Percentiles rank a stretch among this genome's conserved stretches.
Evolutionary conservation across 2,888 invertebrate genomes (phyloP).

Genomic region (Rotaria socialis): DNA sequence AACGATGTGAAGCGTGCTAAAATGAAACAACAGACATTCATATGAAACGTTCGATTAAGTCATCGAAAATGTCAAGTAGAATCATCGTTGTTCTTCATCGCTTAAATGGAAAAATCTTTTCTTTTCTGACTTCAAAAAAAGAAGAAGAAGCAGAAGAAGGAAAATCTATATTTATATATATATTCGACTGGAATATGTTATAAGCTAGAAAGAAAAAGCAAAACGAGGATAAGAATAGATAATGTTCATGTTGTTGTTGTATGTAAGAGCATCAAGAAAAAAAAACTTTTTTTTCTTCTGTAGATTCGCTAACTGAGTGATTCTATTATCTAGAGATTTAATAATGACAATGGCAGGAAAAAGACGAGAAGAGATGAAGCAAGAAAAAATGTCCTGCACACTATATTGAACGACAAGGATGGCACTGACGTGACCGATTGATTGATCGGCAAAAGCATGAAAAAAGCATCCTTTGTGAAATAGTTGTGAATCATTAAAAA

Average conservation of each 20-base stretch:
- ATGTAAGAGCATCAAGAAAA: neutral
- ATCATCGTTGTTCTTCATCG: constrained; percentile 11
- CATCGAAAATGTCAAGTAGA: constrained; percentile 32
- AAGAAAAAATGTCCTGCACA: neutral
- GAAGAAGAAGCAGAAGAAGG: neutral
- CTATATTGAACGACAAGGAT: neutral
- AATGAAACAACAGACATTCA: neutral
- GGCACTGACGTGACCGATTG: neutral
- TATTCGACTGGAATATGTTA: neutral
- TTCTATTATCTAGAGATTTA: constrained; percentile 36
- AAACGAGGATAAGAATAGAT: neutral
- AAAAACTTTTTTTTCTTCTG: neutral
- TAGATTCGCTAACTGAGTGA: neutral
- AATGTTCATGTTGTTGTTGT: neutral
- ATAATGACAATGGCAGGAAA: constrained; percentile 23
- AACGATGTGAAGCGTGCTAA: neutral
- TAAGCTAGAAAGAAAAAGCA: neutral
- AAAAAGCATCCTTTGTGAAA: neutral
- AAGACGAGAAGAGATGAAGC: neutral
- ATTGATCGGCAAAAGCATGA: neutral
- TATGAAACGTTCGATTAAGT: constrained; percentile 21
- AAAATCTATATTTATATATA: neutral
- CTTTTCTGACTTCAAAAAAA: neutral
- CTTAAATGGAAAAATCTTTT: neutral
- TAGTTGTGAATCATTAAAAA: neutral